Base-by-base conservation (phyloP, 2,113 vertebrate genomes). In the Miniopterus natalensis region DNA sequence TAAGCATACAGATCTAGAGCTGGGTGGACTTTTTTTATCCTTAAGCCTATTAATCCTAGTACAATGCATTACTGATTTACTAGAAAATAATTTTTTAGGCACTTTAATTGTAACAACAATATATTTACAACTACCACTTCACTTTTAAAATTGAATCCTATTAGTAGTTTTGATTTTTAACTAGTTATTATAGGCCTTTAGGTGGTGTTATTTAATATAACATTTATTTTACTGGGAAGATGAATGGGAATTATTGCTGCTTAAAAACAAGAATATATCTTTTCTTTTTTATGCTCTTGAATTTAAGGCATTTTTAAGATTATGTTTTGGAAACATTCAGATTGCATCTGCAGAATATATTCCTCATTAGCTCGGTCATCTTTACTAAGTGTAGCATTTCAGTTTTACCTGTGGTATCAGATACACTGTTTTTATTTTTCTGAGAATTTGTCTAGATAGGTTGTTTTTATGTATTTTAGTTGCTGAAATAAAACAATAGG, bases 161-260 rank as follows among this genome's bases (percentile, higher is more conserved):
- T 84, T 88, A 92, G 47, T 49, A 55, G 85, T 45, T 86, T 95
- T 96, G 71, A 92, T 87, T 81, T 96, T 96, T 96, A 93, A 45
- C 61, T 90, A 70, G 66, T 80, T 92, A 53, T 92, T 94, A 70
- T 79, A 91, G 66, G 80, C 45, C n/a, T 68, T 89, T 94, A 68
- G 59, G 23, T 81, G 42, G 6, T 92, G 15, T 77, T 95, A 77
- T 93, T 86, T 90, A 84, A 93, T 89, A 61, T 84, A 84, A 74
- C 77, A 73, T 51, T 85, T 92, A 92, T 94, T 97, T 94, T 93
- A 84, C 70, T 85, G 63, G 25, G 51, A n/a, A 88, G 18, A 55
- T 59, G 36, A 90, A 71, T 49, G 59, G 21, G 7, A 86, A 83
- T 88, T 86, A 80, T 49, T 96, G 84, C 65, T 91, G 45, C 73